Conservation (phyloP, 1,140 invertebrate genomes). For the Rhopalosiphum padi region DNA sequence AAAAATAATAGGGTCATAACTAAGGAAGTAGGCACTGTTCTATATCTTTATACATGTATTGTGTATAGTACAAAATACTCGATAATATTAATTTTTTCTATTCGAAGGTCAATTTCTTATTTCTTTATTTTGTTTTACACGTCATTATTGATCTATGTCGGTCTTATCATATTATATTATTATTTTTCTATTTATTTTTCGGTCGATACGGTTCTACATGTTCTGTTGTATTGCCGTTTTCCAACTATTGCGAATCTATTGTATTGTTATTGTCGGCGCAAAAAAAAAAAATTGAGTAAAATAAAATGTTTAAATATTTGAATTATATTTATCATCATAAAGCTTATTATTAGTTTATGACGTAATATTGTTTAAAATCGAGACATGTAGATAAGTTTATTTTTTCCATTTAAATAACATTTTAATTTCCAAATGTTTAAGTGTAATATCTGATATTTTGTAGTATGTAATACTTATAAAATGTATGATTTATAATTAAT, state of each 20-base stretch:
- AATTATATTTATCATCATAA: background rate
- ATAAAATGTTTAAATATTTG: background rate
- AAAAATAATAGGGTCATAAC: conserved; percentile 4
- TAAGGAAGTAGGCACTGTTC: background rate
- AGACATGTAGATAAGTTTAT: background rate
- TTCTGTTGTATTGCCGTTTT: background rate
- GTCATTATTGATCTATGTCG: background rate
- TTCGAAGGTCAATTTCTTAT: background rate
- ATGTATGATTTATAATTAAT: background rate
- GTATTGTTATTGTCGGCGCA: background rate
- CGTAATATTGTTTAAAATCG: background rate
- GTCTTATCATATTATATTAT: background rate
- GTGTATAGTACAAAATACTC: background rate
- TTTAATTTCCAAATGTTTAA: background rate
- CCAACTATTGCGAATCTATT: background rate
- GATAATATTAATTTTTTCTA: background rate
- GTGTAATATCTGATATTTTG: background rate
- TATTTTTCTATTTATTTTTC: background rate
- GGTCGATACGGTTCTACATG: background rate
- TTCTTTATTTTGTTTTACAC: background rate
- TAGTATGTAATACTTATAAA: background rate
- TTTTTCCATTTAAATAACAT: background rate
- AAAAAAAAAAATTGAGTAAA: background rate
- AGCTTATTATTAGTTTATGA: background rate
- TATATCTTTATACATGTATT: background rate